phyloP scores from a whole-genome alignment of 2,113 vertebrate species.

The Ceratotherium simum region DNA sequence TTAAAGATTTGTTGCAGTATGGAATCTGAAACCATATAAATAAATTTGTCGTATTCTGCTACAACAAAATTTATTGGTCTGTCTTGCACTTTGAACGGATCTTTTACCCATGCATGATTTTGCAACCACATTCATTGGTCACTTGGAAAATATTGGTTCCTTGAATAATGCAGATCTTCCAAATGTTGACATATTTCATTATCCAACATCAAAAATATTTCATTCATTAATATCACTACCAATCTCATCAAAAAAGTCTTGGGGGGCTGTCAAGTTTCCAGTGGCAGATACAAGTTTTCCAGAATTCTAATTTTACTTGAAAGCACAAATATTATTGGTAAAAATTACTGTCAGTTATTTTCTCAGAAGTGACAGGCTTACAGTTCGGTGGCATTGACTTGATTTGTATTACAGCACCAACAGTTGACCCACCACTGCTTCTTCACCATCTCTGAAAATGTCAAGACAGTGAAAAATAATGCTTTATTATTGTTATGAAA shows the following conservation, averaged over 20 bases:
- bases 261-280: not conserved
- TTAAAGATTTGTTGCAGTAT: not conserved
- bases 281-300: not conserved
- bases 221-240: not conserved
- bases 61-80: not conserved
- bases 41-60: not conserved
- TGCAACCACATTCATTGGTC: not conserved
- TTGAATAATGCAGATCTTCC: slow-evolving; percentile 53
- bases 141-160: slow-evolving; percentile 20
- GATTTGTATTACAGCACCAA: not conserved
- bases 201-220: not conserved
- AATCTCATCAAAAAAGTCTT: slow-evolving; percentile 24
- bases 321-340: slow-evolving; percentile 25
- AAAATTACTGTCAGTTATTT: slow-evolving; percentile 9
- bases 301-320: slow-evolving; percentile 50
- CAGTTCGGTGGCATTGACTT: not conserved
- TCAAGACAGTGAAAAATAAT: not conserved
- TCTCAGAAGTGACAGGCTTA: not conserved
- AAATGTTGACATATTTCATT: slow-evolving; percentile 29
- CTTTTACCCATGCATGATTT: not conserved
- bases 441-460: not conserved
- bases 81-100: not conserved
- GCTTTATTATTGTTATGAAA: not conserved
- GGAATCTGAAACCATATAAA: not conserved
- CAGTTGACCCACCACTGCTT: not conserved